These are phyloP conservation scores for Trachelus stipa DNA, from an alignment of 2,888 invertebrate species.

Conservation along the genomic window DNA sequence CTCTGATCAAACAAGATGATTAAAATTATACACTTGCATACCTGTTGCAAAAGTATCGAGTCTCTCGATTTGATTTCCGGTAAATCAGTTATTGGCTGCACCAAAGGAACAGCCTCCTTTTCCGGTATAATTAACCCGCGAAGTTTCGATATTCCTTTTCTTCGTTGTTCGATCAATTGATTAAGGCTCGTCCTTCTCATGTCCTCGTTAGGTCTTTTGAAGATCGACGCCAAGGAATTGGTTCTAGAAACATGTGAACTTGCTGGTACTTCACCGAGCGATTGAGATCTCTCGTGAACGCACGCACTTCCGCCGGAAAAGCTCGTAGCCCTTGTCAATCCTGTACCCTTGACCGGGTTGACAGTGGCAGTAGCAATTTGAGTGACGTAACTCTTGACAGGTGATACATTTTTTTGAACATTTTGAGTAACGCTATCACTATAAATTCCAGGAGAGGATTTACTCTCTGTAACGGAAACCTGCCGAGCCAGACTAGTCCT, in stretches of 20 bases:
- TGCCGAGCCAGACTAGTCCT: background rate
- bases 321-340: slow-evolving; percentile 61
- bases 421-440: background rate
- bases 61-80: slow-evolving; percentile 86
- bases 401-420: background rate
- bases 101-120: slow-evolving; percentile 68
- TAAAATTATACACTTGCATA: slow-evolving; percentile 24
- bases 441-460: background rate
- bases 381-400: background rate
- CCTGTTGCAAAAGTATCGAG: slow-evolving; percentile 63
- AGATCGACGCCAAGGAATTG: slow-evolving; percentile 57
- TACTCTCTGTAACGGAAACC: background rate
- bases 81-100: slow-evolving; percentile 77
- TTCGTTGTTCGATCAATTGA: slow-evolving; percentile 83
- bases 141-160: slow-evolving; percentile 84
- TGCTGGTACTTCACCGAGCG: slow-evolving; percentile 66
- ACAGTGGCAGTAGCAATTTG: background rate
- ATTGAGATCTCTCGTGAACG: slow-evolving; percentile 68
- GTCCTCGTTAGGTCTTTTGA: slow-evolving; percentile 58
- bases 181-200: slow-evolving; percentile 77
- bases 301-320: slow-evolving; percentile 61
- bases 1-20: background rate
- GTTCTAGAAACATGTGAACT: slow-evolving; percentile 49
- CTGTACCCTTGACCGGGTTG: slow-evolving; percentile 17
- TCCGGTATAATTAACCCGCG: slow-evolving; percentile 92